Base-by-base conservation (phyloP, 2,888 invertebrate genomes). In the Drosophila mayaguana region DNA sequence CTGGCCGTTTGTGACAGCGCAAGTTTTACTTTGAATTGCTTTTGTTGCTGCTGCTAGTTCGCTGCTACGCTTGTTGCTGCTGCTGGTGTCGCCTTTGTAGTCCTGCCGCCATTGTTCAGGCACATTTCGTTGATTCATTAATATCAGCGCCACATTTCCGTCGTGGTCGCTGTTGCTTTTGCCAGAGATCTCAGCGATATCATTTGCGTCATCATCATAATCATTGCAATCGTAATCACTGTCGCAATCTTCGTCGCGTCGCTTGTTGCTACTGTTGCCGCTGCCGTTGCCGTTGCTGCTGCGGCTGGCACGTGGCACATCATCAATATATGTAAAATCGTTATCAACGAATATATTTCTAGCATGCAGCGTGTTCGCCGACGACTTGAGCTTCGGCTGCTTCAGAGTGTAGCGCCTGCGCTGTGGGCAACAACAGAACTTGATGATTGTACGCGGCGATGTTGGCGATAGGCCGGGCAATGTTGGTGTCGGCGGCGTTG, bases 271-370 rank as follows among this genome's bases (percentile, higher is more conserved):
- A 8, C 51, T 69, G 70, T 61, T 76, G 63, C 65, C 66, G 69
- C 63, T 73, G 55, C 73, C 78, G 46, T 64, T 76, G 66, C 66
- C 63, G 69, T 69, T 73, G 67, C 36, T 60, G 53, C 54, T 63
- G 63, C 70, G 68, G 62, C 71, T 72, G 72, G 79, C 78, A 61
- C 75, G 81, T 72, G 78, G 83, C 87, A 89, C 89, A 80, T 92
- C 92, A 83, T 91, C 92, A 80, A 92, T 92, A 81, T 90, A 91
- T 69, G 86, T 87, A 66, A 91, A 91, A 68, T 92, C 91, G 88
- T 88, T 91, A 77, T 90, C 89, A 72, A 84, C 82, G 65, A 92
- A 91, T 69, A 91, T 90, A 73, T 91, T 91, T 67, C 89, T 78
- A 72, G 90, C 90, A 74, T 91, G 90, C 75, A 91, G 70, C 73